Evolutionary conservation across 1,140 invertebrate genomes (phyloP), one percentile per base, ranked within the genome.

Genomic region (Bilobella aurantiaca): DNA sequence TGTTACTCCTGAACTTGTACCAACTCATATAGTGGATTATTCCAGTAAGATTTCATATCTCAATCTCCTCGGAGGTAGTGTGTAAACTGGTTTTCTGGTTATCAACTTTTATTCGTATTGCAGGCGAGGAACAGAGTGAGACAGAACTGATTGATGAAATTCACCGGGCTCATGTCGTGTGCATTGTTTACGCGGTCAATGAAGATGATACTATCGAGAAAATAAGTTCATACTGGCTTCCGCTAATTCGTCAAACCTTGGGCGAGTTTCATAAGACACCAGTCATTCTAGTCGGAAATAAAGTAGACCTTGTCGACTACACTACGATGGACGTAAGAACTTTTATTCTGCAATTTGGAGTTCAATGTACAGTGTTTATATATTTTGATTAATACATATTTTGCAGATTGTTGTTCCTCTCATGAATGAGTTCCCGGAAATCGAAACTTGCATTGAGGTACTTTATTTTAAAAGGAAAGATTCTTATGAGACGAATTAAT

Each of bases 381-480:
- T 56, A n/a, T n/a, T n/a, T n/a, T n/a, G n/a, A n/a, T n/a, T n/a
- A n/a, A n/a, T n/a, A n/a, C n/a, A n/a, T n/a, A n/a, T n/a, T 73
- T 84, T 85, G 56, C 75, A 93, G 89, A 86, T 87, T 74, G 90
- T 96, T 71, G 85, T 94, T 78, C 87, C 91, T 60, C 93, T 97
- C 59, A 97, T 98, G 89, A 95, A 97, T 79, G 89, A 96, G 74
- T 98, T 90, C 82, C 86, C 90, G 57, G 96, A 99, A 84, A 92
- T 99, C 58, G 97, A 99, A 81, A 98, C 95, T 63, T 98, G 96
- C 81, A 93, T 99, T 69, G 96, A 98, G 81, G 87, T 88, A 80
- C n/a, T n/a, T n/a, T n/a, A n/a, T n/a, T n/a, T n/a, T n/a, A n/a
- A n/a, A n/a, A n/a, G n/a, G n/a, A n/a, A n/a, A n/a, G n/a, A n/a